Conservation (phyloP, 2,113 vertebrate species). For the Mugil cephalus region DNA sequence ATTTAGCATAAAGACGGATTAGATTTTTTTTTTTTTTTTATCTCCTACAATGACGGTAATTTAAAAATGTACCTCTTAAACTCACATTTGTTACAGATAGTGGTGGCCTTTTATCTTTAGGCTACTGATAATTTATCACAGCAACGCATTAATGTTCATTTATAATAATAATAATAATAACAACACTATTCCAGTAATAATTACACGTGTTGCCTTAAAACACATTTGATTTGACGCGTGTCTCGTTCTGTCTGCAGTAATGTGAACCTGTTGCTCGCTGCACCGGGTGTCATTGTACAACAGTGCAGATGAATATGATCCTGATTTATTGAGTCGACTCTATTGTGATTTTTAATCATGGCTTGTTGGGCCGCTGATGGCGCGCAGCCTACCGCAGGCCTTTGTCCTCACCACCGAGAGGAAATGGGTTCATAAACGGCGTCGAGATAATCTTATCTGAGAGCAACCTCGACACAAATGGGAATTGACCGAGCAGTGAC, state of each 20-base stretch:
- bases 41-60: conserved; percentile 53
- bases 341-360: conserved; percentile 24
- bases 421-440: conserved; percentile 61
- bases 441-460: conserved; percentile 67
- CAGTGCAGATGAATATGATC: neutral
- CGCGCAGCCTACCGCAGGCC: conserved; percentile 15
- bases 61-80: conserved; percentile 62
- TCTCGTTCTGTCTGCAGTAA: neutral
- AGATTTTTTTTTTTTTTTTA: conserved; percentile 39
- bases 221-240: too few species aligned
- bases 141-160: too few species aligned
- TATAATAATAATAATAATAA: conserved; percentile 5
- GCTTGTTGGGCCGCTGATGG: conserved; percentile 40
- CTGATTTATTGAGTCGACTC: conserved; percentile 15
- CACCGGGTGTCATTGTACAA: neutral
- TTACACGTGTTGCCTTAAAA: too few species aligned
- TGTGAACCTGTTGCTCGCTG: conserved; percentile 53
- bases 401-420: conserved; percentile 23
- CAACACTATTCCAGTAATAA: neutral
- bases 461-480: conserved; percentile 49
- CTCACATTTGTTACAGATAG: conserved; percentile 47
- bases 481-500: conserved; percentile 45
- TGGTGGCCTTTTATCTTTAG: neutral
- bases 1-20: conserved; percentile 60
- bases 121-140: conserved; percentile 6